Evolutionary conservation across 2,888 invertebrate species (phyloP), one percentile per base, ranked within the genome.

Genomic region (Protonemura montana): DNA sequence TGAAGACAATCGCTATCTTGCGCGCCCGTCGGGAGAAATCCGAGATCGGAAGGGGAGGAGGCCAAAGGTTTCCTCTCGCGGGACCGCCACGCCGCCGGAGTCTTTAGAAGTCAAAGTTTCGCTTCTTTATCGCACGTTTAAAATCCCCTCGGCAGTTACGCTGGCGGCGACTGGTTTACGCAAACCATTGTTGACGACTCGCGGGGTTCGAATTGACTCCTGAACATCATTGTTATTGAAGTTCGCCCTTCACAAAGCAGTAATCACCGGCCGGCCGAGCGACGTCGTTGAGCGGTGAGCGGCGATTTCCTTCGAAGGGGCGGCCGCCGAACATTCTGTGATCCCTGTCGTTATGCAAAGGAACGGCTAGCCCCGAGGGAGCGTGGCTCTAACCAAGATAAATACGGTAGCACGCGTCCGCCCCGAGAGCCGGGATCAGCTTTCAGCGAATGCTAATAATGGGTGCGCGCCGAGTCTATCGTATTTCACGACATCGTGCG

Each of bases 401-500:
- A 81, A 29, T 30, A 28, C 59, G 21, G 3, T 7, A 30, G 81
- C 29, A 30, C 30, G 81, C 2, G 28, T 35, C 35, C 35, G 35
- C 10, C 10, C 35, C 10, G 10, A 35, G 35, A 35, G 35, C 28
- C 81, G 30, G 13, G 78, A 78, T 78, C 78, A 27, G 78, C 78
- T 78, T 59, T 59, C 59, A 59, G 28, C 26, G 28, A 28, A 78
- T 29, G 81, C 81, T 81, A 81, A 81, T 81, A 81, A 81, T 81
- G 28, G 81, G n/a, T 30, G 81, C 21, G 29, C 28, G 30, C 30
- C 10, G 28, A n/a, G 30, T 30, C 59, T 10, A 10, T 81, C 29
- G 81, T 30, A 81, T 81, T 81, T 81, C 81, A 81, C 30, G n/a
- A 35, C 21, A 21, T 21, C 13, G 3, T 21, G 13, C 59, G 59